phyloP scores from a whole-genome alignment of 2,888 invertebrate species.

The Rhamnusium bicolor region DNA sequence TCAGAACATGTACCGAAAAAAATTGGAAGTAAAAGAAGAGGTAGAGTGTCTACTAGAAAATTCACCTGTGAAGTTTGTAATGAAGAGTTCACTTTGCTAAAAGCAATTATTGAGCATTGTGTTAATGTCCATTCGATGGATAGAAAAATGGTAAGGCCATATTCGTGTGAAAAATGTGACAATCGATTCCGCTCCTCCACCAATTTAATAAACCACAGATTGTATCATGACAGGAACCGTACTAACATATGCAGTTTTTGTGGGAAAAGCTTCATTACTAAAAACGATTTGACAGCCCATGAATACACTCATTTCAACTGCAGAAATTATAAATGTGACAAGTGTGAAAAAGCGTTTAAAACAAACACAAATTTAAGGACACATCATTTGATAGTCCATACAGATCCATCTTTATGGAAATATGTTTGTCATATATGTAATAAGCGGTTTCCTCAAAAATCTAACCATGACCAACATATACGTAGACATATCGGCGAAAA shows the following conservation, averaged over 20 bases:
- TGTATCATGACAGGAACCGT: conserved; percentile 60
- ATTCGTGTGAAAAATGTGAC: conserved; percentile 59
- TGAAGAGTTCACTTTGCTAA: conserved; percentile 53
- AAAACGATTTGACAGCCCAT: conserved; percentile 60
- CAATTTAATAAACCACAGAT: conserved; percentile 61
- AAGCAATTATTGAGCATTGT: conserved; percentile 58
- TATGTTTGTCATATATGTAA: conserved; percentile 57
- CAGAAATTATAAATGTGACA: conserved; percentile 60
- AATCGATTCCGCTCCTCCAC: conserved; percentile 59
- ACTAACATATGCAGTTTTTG: conserved; percentile 61
- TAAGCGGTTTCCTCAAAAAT: conserved; percentile 61
- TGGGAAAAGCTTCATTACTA: conserved; percentile 69
- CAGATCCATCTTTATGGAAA: conserved; percentile 61
- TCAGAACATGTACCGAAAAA: conserved; percentile 37
- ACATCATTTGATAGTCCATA: conserved; percentile 62
- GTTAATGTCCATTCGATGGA: conserved; percentile 54
- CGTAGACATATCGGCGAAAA: conserved; percentile 59
- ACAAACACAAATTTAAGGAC: conserved; percentile 60
- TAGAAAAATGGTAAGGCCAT: conserved; percentile 58
- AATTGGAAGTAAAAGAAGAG: conserved; percentile 13
- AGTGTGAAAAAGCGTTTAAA: conserved; percentile 62
- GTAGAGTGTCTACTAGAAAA: conserved; percentile 15
- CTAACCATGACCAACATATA: conserved; percentile 59
- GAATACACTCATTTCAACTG: conserved; percentile 61
- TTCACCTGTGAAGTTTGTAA: conserved; percentile 59